Base-by-base conservation (phyloP, 2,797 vertebrate species). In the Manis crassicaudata region DNA sequence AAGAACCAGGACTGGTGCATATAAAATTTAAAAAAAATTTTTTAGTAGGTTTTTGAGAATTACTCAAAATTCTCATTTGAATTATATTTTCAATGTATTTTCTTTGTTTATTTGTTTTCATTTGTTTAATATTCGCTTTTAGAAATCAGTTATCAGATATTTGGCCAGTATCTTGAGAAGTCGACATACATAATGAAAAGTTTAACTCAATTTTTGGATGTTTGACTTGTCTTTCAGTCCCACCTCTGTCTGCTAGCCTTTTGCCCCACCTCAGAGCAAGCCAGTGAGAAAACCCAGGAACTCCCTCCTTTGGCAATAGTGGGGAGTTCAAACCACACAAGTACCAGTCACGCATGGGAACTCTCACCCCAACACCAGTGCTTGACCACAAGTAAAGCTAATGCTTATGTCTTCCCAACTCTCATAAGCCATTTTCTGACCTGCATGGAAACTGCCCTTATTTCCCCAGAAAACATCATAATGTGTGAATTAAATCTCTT, bases 91-190 rank as follows among this genome's bases (percentile, higher is more conserved):
- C 12, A 54, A 9, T 56, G 23, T 37, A 35, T 83, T 89, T 72
- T 17, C 5, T 43, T 60, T 73, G 58, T 25, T 86, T 86, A 27
- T 90, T 86, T 86, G n/a, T 90, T 90, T 83, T 83, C 72, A 35
- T 35, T 43, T n/a, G 46, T 5, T 60, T 60, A 7, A 62, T 29
- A 37, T 29, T 4, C 86, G 29, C n/a, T 67, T 83, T 87, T 23
- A 87, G 52, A 96, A 54, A 75, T 67, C 29, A 88, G 35, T 32
- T 76, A 62, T 56, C 40, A 37, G 1, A 25, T 68, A 40, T 81
- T 88, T 70, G 32, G 20, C 16, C 6, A 14, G 8, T 35, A 46
- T 82, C 32, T 77, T 77, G 17, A 89, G 56, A 67, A 73, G n/a
- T 3, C 35, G 6, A 0, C 8, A 32, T 32, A 32, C 13, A 43